Evolutionary conservation across 2,113 vertebrate genomes (phyloP), one percentile per base, ranked within the genome.

Genomic region (Coturnix japonica): DNA sequence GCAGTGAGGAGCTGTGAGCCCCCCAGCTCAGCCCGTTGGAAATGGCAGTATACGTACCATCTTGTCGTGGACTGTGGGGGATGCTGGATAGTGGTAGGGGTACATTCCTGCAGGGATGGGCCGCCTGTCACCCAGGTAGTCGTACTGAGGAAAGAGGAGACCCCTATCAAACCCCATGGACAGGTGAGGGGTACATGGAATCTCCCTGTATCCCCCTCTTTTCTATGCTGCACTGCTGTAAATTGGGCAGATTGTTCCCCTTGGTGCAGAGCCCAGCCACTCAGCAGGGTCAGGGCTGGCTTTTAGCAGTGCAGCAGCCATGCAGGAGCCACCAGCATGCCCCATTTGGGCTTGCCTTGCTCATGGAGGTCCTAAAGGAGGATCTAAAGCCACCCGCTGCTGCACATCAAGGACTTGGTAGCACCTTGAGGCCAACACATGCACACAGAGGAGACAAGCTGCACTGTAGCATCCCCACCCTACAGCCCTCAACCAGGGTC

Each of bases 11-110:
- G 17, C 51, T 53, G 51, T 53, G 26, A 53, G 26, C 26, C 51
- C 51, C 26, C 30, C 30, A 31, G n/a, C 33, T 59, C 23, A 4
- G 12, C 30, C 8, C 17, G 14, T 12, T 7, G 0, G 28, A 2
- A 2, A 31, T 64, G 25, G 65, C 16, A 16, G 71, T 1, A 2
- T 35, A 98, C 98, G 0, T 98, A 99, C 99, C 99, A 99, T 99
- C 97, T 99, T 99, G 97, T 98, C 98, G 17, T 99, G 98, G 90
- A 99, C 97, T 59, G 98, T 98, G 81, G 98, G 99, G 78, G 99
- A 99, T 31, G 97, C 98, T 6, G 98, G 98, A 97, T 98, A 99
- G 97, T 98, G 99, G 98, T 98, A 98, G 2, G 98, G 98, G 85
- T 98, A 98, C 96, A 99, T 81, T 94, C 98, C 99, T 35, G 98